Evolutionary conservation across 2,797 vertebrate genomes (phyloP), one percentile per base, ranked within the genome.

Genomic region (Astyanax mexicanus): DNA sequence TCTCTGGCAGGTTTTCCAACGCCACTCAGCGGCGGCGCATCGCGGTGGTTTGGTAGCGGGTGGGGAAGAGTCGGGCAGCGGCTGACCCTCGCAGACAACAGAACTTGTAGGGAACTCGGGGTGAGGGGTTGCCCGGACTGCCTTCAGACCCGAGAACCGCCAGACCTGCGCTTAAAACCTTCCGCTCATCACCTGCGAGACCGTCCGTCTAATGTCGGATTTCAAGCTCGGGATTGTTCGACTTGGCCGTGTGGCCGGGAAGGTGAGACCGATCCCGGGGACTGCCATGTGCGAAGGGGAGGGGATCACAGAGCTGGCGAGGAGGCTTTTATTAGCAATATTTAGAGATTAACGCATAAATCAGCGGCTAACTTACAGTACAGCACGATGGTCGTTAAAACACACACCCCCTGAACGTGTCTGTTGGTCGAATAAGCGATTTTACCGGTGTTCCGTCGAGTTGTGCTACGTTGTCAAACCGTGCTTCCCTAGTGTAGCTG

Each of bases 241-340:
- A 88, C 96, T 98, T 89, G 97, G 97, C 93, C 96, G 97, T 92
- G 96, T 98, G 94, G 97, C 96, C 90, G 97, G 97, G 89, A 98
- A 98, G 96, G 97, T 98, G 94, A 96, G 95, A 86, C 81, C 86
- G 85, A 89, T 89, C 84, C 83, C 73, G 80, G 83, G 79, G 84
- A 60, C 90, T 89, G 88, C 92, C 93, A 95, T 95, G 94, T 94
- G 93, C 91, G 88, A 81, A 87, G 27, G 77, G 82, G 88, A 88
- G 74, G 88, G 91, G 88, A 84, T 57, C 81, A 78, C 74, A 85
- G 86, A 88, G 25, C 61, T 52, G 25, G 0, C 25, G 72, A 72
- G 72, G 76, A 8, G 21, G 17, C 55, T 61, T 47, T 62, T 40
- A 17, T 62, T 17, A 13, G 27, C 38, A 79, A 35, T 19, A 32